Percentiles rank a stretch among this genome's conserved stretches.
Conservation (phyloP, 2,888 invertebrate genomes). For the Diadegma fenestrale region DNA sequence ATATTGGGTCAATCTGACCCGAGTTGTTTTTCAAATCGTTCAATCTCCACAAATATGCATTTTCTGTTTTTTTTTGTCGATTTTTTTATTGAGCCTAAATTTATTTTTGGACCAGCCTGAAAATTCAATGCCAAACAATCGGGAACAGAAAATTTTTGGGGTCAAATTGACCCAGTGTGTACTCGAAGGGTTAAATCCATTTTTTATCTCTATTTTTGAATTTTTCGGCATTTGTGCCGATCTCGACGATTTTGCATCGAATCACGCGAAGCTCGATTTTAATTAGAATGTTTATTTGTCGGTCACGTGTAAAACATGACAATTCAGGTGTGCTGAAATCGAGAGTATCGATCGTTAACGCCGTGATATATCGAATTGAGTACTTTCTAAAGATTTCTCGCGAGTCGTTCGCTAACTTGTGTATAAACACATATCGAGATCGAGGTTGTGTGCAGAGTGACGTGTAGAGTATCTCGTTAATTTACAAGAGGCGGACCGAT, state of each 20-base stretch:
- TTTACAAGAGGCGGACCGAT: slow-evolving; percentile 72
- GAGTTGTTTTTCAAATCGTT: too few relatives aligned
- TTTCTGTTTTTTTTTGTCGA: too few relatives aligned
- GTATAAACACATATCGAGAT: slow-evolving; percentile 2
- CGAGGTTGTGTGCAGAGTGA: slow-evolving; percentile 39
- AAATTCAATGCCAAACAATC: too few relatives aligned
- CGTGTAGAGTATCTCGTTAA: slow-evolving; percentile 71
- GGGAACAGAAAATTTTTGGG: too few relatives aligned
- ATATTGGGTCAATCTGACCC: too few relatives aligned
- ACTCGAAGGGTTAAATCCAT: too few relatives aligned
- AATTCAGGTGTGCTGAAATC: slow-evolving; percentile 10
- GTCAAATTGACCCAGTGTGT: too few relatives aligned
- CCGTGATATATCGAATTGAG: slow-evolving; percentile 27
- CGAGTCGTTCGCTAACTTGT: background rate
- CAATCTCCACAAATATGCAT: too few relatives aligned
- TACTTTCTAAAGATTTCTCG: slow-evolving; percentile 50
- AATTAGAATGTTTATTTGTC: background rate
- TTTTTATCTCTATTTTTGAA: too few relatives aligned
- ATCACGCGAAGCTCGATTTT: background rate
- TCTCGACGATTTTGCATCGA: background rate
- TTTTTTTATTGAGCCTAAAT: too few relatives aligned
- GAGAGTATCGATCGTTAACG: slow-evolving; percentile 28
- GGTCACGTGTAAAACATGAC: slow-evolving; percentile 1
- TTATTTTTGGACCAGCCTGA: too few relatives aligned
- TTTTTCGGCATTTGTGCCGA: background rate